phyloP scores from a whole-genome alignment of 2,797 vertebrate genomes.

The Todus mexicanus region DNA sequence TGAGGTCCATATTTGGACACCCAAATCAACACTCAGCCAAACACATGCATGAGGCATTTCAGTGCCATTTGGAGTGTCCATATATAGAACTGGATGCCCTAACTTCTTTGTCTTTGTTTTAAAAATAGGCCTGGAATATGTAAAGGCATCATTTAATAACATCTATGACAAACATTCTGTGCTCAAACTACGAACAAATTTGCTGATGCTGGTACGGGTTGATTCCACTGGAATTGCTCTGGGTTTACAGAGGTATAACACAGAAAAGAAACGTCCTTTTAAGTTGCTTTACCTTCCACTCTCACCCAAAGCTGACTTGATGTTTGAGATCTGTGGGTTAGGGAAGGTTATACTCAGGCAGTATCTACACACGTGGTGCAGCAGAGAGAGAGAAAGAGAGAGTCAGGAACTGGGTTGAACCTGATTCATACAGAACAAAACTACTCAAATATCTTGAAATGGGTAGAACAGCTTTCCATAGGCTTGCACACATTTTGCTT shows the following conservation, averaged over 20 bases:
- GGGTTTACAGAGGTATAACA: background rate
- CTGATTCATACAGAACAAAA: background rate
- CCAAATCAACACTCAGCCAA: slow-evolving; percentile 56
- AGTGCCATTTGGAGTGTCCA: slow-evolving; percentile 61
- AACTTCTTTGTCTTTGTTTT: slow-evolving; percentile 67
- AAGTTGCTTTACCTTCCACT: background rate
- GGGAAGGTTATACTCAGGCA: background rate
- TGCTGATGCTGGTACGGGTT: background rate
- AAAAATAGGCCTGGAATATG: slow-evolving; percentile 64
- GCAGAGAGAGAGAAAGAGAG: background rate
- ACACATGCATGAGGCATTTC: slow-evolving; percentile 63
- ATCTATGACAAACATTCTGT: slow-evolving; percentile 7
- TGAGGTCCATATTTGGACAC: slow-evolving; percentile 66
- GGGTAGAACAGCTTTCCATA: background rate
- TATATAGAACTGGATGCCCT: slow-evolving; percentile 65
- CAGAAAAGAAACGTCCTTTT: background rate
- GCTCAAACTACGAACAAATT: background rate
- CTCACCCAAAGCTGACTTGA: background rate
- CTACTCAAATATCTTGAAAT: background rate
- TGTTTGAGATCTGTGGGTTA: background rate
- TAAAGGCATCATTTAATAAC: slow-evolving; percentile 56
- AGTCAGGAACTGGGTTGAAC: background rate
- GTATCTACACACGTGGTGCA: rapidly evolving
- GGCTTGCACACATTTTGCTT: background rate
- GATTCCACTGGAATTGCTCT: background rate